Conservation (phyloP, 2,888 invertebrate species). For the Tipula unca region DNA sequence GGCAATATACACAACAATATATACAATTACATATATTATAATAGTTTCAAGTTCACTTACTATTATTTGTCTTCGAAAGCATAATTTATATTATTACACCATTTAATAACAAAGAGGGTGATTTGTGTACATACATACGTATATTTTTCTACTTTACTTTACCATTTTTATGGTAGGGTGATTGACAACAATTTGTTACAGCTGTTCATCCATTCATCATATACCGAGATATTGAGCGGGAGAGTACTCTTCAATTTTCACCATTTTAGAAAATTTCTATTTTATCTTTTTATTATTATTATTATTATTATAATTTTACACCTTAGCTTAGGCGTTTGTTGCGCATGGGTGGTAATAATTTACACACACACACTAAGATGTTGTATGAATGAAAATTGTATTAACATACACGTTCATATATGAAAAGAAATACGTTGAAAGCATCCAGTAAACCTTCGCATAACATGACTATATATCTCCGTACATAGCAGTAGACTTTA, state of each 20-base stretch:
- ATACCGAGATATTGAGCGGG: not conserved
- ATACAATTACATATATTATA: not conserved
- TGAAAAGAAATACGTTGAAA: not conserved
- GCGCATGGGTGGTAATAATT: not conserved
- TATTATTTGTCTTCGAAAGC: not conserved
- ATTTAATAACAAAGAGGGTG: not conserved
- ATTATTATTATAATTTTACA: not conserved
- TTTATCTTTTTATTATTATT: not conserved
- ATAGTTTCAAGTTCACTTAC: constrained; percentile 4
- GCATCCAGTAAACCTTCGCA: not conserved
- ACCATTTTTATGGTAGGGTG: not conserved
- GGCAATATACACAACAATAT: not conserved
- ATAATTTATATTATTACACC: not conserved
- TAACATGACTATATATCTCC: not conserved
- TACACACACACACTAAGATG: not conserved
- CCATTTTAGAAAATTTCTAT: not conserved
- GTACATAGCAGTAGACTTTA: not conserved
- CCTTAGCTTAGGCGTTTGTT: not conserved
- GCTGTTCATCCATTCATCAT: not conserved
- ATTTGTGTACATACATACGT: not conserved
- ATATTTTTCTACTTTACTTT: not conserved
- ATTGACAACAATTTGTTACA: not conserved
- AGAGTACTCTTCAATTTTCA: not conserved
- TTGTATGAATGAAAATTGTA: not conserved
- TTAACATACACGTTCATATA: not conserved